Conservation (phyloP, 1,140 invertebrate genomes). For the Zaprionus vittiger region DNA sequence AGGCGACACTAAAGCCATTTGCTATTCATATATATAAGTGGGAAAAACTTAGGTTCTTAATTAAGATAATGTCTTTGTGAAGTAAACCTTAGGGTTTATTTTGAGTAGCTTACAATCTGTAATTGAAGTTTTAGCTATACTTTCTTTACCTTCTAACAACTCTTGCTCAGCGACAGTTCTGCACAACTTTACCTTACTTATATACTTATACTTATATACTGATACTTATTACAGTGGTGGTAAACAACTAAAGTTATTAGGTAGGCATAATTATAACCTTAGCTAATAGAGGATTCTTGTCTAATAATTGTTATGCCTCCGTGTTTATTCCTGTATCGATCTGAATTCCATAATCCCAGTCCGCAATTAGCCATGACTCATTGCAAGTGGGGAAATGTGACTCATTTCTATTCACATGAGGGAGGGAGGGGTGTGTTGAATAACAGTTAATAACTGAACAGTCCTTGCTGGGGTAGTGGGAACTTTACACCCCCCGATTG, state of each 20-base stretch:
- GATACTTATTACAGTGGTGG: not conserved
- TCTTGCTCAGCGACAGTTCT: constrained; percentile 5
- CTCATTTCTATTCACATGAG: not conserved
- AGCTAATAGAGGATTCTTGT: not conserved
- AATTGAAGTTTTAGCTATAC: too few species aligned
- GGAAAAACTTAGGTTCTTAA: not conserved
- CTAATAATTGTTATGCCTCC: not conserved
- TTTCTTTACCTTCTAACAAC: not conserved
- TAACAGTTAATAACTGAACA: not conserved
- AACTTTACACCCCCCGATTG: not conserved
- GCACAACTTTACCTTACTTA: too few species aligned
- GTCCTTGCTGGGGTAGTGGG: not conserved
- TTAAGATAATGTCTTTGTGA: not conserved
- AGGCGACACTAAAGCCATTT: not conserved
- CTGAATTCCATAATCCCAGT: constrained; percentile 25
- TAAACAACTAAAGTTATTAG: not conserved
- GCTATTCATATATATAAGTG: not conserved
- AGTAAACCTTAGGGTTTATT: too few species aligned
- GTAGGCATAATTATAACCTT: not conserved
- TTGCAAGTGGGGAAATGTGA: not conserved
- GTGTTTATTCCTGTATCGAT: constrained; percentile 16
- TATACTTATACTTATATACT: not conserved
- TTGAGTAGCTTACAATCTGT: too few species aligned
- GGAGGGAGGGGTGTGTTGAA: not conserved
- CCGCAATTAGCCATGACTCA: constrained; percentile 39